phyloP scores from a whole-genome alignment of 2,888 invertebrate genomes.

The Apodemia zela region DNA sequence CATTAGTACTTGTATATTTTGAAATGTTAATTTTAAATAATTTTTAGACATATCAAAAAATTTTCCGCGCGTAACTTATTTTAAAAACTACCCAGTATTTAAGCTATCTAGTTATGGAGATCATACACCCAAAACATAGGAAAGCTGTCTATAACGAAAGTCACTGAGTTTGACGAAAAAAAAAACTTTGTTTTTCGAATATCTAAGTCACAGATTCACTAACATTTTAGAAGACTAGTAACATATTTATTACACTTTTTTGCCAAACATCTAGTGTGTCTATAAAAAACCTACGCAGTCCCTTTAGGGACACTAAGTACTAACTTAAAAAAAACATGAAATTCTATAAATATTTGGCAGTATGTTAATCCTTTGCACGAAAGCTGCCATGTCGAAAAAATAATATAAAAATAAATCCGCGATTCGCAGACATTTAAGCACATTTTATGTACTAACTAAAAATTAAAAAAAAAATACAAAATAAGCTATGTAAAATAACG shows the following conservation, averaged over 20 bases:
- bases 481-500: constrained; percentile 61
- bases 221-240: constrained; percentile 37
- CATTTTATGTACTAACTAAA: constrained; percentile 47
- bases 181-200: constrained; percentile 24
- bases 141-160: background rate
- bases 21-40: too few relatives aligned
- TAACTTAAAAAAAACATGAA: constrained; percentile 40
- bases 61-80: too few relatives aligned
- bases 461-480: constrained; percentile 43
- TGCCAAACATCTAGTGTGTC: constrained; percentile 36
- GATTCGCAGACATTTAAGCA: constrained; percentile 41
- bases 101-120: too few relatives aligned
- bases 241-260: constrained; percentile 34
- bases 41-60: too few relatives aligned
- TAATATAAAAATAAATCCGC: constrained; percentile 45
- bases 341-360: constrained; percentile 44
- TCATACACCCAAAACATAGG: too few relatives aligned
- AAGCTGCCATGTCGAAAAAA: constrained; percentile 44
- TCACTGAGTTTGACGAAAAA: background rate
- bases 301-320: constrained; percentile 42
- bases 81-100: too few relatives aligned
- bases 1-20: too few relatives aligned
- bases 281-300: constrained; percentile 33
- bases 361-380: constrained; percentile 33
- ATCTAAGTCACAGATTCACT: constrained; percentile 39